Conservation (phyloP, 2,797 vertebrate genomes). For the Neosilurus hyrtlii region DNA sequence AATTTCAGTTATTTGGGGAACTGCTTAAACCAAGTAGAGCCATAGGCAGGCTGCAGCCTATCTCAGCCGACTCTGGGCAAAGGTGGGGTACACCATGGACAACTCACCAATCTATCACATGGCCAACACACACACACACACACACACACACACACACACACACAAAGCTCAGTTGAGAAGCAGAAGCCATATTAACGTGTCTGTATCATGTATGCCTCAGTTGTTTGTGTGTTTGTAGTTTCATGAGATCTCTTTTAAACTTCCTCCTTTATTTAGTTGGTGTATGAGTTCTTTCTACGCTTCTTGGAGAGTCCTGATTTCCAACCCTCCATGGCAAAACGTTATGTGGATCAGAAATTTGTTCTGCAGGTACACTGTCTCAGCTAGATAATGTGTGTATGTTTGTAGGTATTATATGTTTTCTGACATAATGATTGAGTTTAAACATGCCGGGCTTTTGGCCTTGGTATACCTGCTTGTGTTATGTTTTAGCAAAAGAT, state of each 20-base stretch:
- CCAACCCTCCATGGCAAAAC: conserved; percentile 90
- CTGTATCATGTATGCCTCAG: neutral
- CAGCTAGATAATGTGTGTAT: conserved; percentile 4
- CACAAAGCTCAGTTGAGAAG: neutral
- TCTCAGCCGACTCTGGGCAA: no score
- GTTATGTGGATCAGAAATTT: conserved; percentile 93
- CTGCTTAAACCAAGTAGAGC: no score
- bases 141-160: no score
- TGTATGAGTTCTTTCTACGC: conserved; percentile 91
- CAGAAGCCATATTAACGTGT: neutral
- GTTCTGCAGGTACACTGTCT: conserved; percentile 79
- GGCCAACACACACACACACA: no score
- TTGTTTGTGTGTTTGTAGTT: neutral
- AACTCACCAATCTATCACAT: no score
- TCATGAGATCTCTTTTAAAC: conserved; percentile 1
- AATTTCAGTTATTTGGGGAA: neutral
- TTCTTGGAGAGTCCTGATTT: conserved; percentile 93
- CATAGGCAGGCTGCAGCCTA: no score
- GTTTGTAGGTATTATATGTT: neutral
- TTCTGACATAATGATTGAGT: neutral
- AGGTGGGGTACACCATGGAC: no score
- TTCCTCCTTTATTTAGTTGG: conserved; percentile 70
- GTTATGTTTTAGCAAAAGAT: neutral
- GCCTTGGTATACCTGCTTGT: neutral
- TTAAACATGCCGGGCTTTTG: neutral